Base-by-base conservation (phyloP, 2,888 invertebrate species). In the Drosophila mimetica region DNA sequence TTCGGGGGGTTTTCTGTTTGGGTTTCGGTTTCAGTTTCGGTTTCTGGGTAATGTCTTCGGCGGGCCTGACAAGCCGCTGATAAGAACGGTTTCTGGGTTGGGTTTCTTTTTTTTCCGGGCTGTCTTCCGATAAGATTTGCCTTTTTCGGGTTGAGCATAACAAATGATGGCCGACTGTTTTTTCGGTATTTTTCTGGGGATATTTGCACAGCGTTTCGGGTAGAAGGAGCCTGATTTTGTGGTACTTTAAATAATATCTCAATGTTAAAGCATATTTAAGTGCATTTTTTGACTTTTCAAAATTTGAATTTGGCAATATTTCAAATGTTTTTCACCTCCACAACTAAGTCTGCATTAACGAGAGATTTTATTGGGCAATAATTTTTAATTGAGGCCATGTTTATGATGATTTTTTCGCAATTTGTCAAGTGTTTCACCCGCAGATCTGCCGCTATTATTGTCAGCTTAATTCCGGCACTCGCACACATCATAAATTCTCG, bases 11-110 rank as follows among this genome's bases (percentile, higher is more conserved):
- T 37, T 54, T 14, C 16, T 22, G 55, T 1, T 39, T 51, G 20
- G 9, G 8, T 16, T 34, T 14, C 32, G 44, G 13, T 22, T 34
- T 14, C 25, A 52, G 51, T 37, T 51, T 51, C 36, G 50, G 52
- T 51, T 52, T 46, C 47, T 32, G 42, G 54, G 36, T 48, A 50
- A 55, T 18, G 58, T 53, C 34, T 48, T 60, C 52, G 67, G 47
- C 69, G 63, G 63, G 83, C 79, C 81, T 83, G 83, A 77, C 81
- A 83, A 63, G 54, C 59, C 70, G 63, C 84, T 79, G 81, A 82
- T 82, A 82, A 79, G 77, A 67, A 71, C 61, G 74, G 63, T 79
- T 82, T 69, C 59, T 58, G 79, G 78, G 79, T 59, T 77, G 57
- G 64, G 74, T 59, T 53, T 28, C 18, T 25, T 44, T 22, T 50